These are phyloP conservation scores for Drosophila hydei DNA, from an alignment of 1,140 invertebrate species.

Conservation along the genomic window DNA sequence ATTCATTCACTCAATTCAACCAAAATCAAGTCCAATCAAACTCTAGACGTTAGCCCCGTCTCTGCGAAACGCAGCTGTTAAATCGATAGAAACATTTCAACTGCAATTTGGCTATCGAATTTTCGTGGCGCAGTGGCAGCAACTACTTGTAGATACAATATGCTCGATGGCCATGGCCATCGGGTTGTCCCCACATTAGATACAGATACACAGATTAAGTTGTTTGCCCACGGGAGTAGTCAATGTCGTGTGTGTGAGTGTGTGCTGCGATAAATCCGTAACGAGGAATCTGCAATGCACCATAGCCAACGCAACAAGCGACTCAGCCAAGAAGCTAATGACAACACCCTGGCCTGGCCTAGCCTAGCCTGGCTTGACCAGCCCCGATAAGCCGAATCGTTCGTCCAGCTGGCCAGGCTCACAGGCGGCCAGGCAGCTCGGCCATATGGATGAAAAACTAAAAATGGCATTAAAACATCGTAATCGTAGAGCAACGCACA, in stretches of 20 bases:
- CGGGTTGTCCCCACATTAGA: constrained; percentile 47
- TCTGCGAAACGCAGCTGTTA: constrained; percentile 48
- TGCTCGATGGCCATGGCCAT: constrained; percentile 41
- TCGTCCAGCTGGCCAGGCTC: constrained; percentile 27
- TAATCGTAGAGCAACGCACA: constrained; percentile 64
- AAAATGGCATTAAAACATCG: constrained; percentile 77
- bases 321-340: constrained; percentile 14
- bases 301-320: constrained; percentile 38
- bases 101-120: constrained; percentile 73
- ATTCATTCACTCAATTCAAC: neutral
- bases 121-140: constrained; percentile 15
- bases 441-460: constrained; percentile 68
- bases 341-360: constrained; percentile 15
- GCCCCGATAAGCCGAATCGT: constrained; percentile 53
- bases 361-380: constrained; percentile 7
- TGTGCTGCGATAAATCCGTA: constrained; percentile 39
- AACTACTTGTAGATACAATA: constrained; percentile 71
- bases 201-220: constrained; percentile 50
- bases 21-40: constrained; percentile 11
- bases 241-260: constrained; percentile 21
- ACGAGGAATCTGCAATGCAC: constrained; percentile 17
- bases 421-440: constrained; percentile 21
- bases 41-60: neutral
- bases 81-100: constrained; percentile 77
- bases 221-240: constrained; percentile 52